A percentile compares a stretch with the other conserved stretches of the same genome.
Conservation (phyloP, 2,113 vertebrate species). For the Otolemur garnettii region DNA sequence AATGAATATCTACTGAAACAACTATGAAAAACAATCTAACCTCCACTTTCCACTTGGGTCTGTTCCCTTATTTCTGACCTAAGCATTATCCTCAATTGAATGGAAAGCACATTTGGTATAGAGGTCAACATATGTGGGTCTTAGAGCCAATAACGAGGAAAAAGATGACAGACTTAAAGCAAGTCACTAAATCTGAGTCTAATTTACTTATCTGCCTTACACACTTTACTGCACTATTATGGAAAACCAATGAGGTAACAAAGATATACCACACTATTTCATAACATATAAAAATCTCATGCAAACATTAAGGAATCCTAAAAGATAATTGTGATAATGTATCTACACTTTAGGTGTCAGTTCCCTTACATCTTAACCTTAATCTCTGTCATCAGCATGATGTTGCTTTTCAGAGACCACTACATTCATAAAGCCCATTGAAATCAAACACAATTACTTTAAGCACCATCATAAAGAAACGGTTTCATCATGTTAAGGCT, state of each 20-base stretch:
- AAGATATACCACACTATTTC: background rate
- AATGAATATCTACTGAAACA: background rate
- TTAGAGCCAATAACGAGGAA: background rate
- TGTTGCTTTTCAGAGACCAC: background rate
- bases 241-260: background rate
- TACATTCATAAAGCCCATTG: background rate
- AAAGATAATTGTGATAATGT: background rate
- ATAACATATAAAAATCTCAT: background rate
- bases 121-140: background rate
- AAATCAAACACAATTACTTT: conserved; percentile 48
- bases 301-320: background rate
- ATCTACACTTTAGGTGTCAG: background rate
- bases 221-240: background rate
- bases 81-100: background rate
- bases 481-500: background rate
- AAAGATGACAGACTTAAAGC: background rate
- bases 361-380: background rate
- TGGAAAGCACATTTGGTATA: background rate
- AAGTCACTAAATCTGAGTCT: background rate
- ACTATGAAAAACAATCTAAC: background rate
- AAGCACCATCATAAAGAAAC: conserved; percentile 24
- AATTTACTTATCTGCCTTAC: background rate
- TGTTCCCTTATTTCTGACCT: background rate
- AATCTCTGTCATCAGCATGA: background rate
- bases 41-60: background rate